Conservation (phyloP, 1,140 invertebrate species). For the Drosophila melanica region DNA sequence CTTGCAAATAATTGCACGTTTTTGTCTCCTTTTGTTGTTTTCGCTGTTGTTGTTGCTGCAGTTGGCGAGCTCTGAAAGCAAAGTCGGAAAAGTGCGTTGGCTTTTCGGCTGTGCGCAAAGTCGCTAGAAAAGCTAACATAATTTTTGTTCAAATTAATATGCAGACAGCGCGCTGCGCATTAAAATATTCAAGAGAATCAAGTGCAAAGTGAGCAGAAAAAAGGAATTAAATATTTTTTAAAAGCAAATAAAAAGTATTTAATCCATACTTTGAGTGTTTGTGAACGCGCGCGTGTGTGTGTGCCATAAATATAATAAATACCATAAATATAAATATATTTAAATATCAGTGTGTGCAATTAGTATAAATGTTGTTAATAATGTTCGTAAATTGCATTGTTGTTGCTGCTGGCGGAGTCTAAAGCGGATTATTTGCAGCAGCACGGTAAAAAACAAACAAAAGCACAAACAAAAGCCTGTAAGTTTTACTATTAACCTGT, state of each 20-base stretch:
- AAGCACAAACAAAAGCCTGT: conserved; percentile 61
- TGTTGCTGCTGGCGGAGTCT: conserved; percentile 44
- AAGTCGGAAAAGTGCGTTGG: conserved; percentile 69
- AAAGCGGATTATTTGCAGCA: conserved; percentile 73
- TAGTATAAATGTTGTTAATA: conserved; percentile 27
- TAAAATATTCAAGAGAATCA: conserved; percentile 10
- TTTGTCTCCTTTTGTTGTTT: conserved; percentile 27
- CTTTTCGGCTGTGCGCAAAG: conserved; percentile 48
- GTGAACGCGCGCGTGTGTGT: conserved; percentile 17
- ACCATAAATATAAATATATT: conserved; percentile 17
- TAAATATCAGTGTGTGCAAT: conserved; percentile 3
- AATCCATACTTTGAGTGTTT: conserved; percentile 18
- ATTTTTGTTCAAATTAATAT: conserved; percentile 23
- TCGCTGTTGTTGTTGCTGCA: conserved; percentile 13
- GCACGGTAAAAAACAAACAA: conserved; percentile 52
- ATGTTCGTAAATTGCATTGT: conserved; percentile 32
- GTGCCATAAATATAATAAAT: conserved; percentile 27
- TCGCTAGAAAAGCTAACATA: neutral
- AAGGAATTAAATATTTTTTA: neutral
- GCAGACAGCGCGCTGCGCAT: conserved; percentile 28
- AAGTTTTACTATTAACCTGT: conserved; percentile 58
- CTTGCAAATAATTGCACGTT: conserved; percentile 53
- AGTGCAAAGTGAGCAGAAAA: conserved; percentile 16
- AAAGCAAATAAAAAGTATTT: conserved; percentile 11
- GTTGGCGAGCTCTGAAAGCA: conserved; percentile 36